Base-by-base conservation (phyloP, 64 coral and sea anemone species). In the Stylophora pistillata region DNA sequence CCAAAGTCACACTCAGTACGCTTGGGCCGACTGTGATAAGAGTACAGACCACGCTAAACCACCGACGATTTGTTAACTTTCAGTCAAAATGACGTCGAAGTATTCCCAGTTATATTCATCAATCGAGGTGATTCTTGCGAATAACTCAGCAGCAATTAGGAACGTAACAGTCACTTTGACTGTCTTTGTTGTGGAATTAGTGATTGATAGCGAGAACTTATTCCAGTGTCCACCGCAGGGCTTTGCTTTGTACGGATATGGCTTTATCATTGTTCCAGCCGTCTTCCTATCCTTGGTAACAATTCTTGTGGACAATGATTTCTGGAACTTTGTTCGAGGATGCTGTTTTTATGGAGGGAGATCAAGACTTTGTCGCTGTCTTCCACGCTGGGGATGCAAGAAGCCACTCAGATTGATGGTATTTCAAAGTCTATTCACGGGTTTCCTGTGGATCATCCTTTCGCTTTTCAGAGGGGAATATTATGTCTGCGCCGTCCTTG, bases 391-490 rank as follows among this genome's bases (percentile, higher is more conserved):
- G 94, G 87, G 87, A 56, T 91, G 90, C 56, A 84, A 85, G 64
- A 92, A 78, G 23, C 76, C 92, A 30, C 59, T 96, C 2, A 15
- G 85, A 6, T 68, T 86, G 58, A 86, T 96, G 29, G 17, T 96
- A 20, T 89, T 85, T 52, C 92, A 85, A 15, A 89, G 90, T 82
- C 70, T 55, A 9, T 58, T 96, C 28, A 86, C 90, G 30, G 89
- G 78, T 13, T 89, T 86, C 54, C 60, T 96, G 10, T 96, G 94
- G 94, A 80, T 96, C 25, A 88, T 96, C 57, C 92, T 90, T 90
- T 86, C 94, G 2, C 89, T 96, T 17, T 74, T 96, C 30, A 58
- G 92, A 30, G 72, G 91, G 30, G 80, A 92, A 11, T 96, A 96
- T 56, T 96, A 79, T 29, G 82, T 90, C 14, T 96, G 94, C 65